Evolutionary conservation across 1,140 invertebrate genomes (phyloP).

Genomic region (Drosophila fuyamai): DNA sequence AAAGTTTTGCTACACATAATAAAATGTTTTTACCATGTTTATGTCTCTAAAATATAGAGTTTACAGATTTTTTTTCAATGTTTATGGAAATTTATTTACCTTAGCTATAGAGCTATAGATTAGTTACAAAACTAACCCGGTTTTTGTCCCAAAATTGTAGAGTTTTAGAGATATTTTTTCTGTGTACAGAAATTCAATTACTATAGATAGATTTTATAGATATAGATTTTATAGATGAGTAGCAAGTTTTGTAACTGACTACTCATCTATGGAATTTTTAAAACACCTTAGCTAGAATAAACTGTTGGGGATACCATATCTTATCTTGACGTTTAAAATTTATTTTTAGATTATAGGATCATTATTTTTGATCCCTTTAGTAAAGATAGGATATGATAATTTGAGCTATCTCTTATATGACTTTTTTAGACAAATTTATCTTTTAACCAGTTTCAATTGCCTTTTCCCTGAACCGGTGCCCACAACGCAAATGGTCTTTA

Average conservation of each 20-base stretch:
- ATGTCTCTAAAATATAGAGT: no score
- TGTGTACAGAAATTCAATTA: no score
- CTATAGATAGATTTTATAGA: no score
- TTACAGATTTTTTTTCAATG: no score
- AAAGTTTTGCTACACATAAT: no score
- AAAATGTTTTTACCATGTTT: no score
- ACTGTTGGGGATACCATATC: neutral
- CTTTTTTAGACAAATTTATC: neutral
- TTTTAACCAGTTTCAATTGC: constrained; percentile 16
- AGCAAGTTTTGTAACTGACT: neutral
- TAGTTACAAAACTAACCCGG: no score
- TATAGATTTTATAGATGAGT: no score
- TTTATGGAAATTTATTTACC: no score
- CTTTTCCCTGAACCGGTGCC: constrained; percentile 1
- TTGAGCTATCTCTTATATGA: constrained; percentile 1
- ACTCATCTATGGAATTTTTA: constrained; percentile 13
- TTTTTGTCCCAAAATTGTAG: no score
- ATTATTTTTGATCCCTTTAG: constrained; percentile 3
- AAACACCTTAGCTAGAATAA: neutral
- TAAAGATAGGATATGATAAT: constrained; percentile 31
- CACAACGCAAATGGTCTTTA: neutral
- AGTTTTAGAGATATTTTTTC: no score
- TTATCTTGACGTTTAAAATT: constrained; percentile 19
- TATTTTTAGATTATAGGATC: constrained; percentile 21
- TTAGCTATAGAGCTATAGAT: no score